Conservation (phyloP, 1,140 invertebrate genomes). For the Drosophila virilis region DNA sequence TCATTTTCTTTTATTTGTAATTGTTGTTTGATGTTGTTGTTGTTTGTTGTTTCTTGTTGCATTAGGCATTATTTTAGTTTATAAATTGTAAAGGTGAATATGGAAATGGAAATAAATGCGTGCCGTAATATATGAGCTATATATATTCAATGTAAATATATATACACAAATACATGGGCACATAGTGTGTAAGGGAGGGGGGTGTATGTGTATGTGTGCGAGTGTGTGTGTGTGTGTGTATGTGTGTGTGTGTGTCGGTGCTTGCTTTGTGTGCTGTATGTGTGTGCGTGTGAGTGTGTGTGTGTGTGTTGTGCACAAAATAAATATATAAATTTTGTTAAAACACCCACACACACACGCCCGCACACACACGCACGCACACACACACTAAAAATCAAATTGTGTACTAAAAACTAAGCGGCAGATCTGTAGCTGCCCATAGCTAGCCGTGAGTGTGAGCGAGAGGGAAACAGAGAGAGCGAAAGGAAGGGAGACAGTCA, state of each 20-base stretch:
- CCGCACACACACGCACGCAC: background rate
- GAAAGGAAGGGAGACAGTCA: background rate
- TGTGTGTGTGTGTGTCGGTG: background rate
- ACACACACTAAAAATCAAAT: slow-evolving; percentile 55
- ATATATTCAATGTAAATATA: slow-evolving; percentile 39
- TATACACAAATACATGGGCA: slow-evolving; percentile 23
- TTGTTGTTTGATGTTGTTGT: slow-evolving; percentile 31
- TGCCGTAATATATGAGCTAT: slow-evolving; percentile 25
- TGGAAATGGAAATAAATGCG: slow-evolving; percentile 9
- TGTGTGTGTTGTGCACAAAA: slow-evolving; percentile 7
- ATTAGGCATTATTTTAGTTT: slow-evolving; percentile 42
- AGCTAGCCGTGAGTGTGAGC: slow-evolving; percentile 41
- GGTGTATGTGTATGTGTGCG: slow-evolving; percentile 8
- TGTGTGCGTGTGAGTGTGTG: slow-evolving; percentile 14
- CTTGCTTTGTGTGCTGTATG: background rate
- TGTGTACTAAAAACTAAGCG: slow-evolving; percentile 79
- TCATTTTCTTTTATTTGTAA: slow-evolving; percentile 36
- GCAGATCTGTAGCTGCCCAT: slow-evolving; percentile 68
- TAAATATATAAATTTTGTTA: slow-evolving; percentile 6
- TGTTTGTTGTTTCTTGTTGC: slow-evolving; percentile 18
- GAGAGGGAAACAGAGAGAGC: background rate
- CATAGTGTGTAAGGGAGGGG: background rate
- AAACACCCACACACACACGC: slow-evolving; percentile 1
- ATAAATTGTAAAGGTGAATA: slow-evolving; percentile 33
- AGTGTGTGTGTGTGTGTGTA: background rate